phyloP scores from a whole-genome alignment of 2,888 invertebrate species.

The Scaptomyza parva region DNA sequence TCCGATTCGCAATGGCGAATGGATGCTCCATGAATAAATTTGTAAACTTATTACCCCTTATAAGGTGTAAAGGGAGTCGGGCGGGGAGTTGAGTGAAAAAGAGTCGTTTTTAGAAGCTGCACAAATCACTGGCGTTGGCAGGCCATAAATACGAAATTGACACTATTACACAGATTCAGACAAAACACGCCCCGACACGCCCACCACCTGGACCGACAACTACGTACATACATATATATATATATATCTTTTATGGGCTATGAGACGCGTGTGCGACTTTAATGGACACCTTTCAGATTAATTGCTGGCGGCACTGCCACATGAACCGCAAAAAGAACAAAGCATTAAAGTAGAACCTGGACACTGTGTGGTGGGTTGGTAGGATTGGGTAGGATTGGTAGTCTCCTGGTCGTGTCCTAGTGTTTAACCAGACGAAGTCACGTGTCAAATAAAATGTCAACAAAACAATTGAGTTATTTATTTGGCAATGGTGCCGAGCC shows the following conservation, averaged over 20 bases:
- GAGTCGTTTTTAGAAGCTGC: conserved; percentile 26
- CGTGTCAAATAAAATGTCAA: conserved; percentile 85
- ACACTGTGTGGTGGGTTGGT: background rate
- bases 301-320: conserved; percentile 76
- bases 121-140: conserved; percentile 67
- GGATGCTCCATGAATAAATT: conserved; percentile 42
- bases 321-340: conserved; percentile 81
- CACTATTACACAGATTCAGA: conserved; percentile 67
- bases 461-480: conserved; percentile 85
- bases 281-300: conserved; percentile 82
- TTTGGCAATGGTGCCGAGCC: conserved; percentile 61
- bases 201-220: conserved; percentile 20
- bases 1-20: conserved; percentile 9
- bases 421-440: conserved; percentile 82
- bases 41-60: background rate
- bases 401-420: conserved; percentile 31
- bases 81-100: conserved; percentile 9
- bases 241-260: conserved; percentile 50
- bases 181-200: conserved; percentile 22
- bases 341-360: conserved; percentile 59
- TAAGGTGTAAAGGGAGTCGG: conserved; percentile 15
- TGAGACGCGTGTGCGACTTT: conserved; percentile 69
- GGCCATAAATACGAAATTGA: conserved; percentile 76
- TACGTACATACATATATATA: no score
- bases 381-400: background rate